These are phyloP conservation scores for Epinephelus awoara DNA, from an alignment of 2,797 vertebrate genomes.

Conservation along the genomic window DNA sequence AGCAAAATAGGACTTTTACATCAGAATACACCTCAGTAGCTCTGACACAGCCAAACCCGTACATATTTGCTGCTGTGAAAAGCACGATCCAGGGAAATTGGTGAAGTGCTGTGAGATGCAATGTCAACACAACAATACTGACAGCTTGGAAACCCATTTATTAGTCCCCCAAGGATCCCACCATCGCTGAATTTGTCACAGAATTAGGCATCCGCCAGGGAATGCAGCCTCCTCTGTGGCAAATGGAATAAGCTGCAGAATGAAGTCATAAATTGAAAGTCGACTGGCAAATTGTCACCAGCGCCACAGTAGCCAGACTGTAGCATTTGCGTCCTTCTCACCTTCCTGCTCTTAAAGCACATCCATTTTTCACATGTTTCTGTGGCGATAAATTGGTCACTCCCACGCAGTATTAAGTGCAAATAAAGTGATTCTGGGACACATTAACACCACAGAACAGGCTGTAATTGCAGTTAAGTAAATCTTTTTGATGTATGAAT, in stretches of 20 bases:
- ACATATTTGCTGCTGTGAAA: conserved; percentile 40
- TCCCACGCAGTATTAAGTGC: conserved; percentile 65
- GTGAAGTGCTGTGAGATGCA: conserved; percentile 59
- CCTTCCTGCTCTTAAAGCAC: conserved; percentile 54
- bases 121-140: conserved; percentile 69
- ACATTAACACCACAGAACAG: conserved; percentile 49
- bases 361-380: conserved; percentile 46
- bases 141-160: conserved; percentile 70
- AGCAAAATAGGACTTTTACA: conserved; percentile 36
- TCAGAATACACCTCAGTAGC: conserved; percentile 42
- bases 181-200: conserved; percentile 60
- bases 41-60: conserved; percentile 31
- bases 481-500: conserved; percentile 46
- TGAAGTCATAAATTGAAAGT: conserved; percentile 63
- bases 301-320: conserved; percentile 35
- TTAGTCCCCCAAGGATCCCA: conserved; percentile 61
- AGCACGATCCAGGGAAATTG: conserved; percentile 54
- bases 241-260: conserved; percentile 59
- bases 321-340: conserved; percentile 48
- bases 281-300: conserved; percentile 46
- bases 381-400: conserved; percentile 42
- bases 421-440: conserved; percentile 53
- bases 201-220: conserved; percentile 58
- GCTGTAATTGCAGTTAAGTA: conserved; percentile 58
- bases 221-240: conserved; percentile 45